phyloP scores from a whole-genome alignment of 1,140 invertebrate species.

The Homalodisca vitripennis region DNA sequence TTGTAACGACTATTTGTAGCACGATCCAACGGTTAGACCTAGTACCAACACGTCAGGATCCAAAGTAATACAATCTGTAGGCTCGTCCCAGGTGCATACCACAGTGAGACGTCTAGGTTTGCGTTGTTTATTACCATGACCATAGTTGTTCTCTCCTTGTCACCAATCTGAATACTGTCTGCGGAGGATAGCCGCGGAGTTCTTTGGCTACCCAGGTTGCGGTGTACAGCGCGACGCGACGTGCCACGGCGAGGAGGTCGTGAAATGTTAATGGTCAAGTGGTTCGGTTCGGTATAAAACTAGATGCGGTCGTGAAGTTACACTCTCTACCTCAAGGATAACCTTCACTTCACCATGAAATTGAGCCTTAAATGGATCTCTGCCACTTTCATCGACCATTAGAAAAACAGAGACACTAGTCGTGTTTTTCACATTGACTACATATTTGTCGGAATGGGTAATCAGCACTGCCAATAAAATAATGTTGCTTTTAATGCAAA shows the following conservation, averaged over 20 bases:
- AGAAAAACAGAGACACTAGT: no score
- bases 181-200: not conserved
- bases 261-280: slow-evolving; percentile 24
- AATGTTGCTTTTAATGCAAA: no score
- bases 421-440: no score
- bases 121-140: not conserved
- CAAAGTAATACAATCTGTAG: not conserved
- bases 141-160: not conserved
- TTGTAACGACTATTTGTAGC: no score
- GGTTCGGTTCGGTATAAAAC: not conserved
- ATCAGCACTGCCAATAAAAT: no score
- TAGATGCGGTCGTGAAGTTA: not conserved
- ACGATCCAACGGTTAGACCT: no score
- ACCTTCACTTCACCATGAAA: not conserved
- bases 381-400: no score
- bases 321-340: slow-evolving; percentile 5
- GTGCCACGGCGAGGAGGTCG: slow-evolving; percentile 3
- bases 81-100: not conserved
- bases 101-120: not conserved
- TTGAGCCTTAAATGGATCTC: not conserved
- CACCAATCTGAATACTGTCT: not conserved
- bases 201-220: no score
- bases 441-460: no score
- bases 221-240: no score
- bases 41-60: no score